phyloP scores from a whole-genome alignment of 2,797 vertebrate species.

The Enteromius viviparus region DNA sequence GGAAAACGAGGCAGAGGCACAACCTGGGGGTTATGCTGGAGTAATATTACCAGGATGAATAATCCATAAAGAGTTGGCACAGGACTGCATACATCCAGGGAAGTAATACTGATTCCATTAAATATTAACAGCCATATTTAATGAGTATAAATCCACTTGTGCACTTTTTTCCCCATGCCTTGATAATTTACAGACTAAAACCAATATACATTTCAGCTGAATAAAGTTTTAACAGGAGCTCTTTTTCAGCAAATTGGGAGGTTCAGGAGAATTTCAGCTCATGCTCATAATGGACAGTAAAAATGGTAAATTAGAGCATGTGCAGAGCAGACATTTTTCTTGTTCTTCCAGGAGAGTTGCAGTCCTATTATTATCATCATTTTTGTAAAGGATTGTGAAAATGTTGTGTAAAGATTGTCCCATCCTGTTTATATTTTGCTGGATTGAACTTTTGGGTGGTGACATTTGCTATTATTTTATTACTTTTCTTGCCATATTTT shows the following conservation, averaged over 20 bases:
- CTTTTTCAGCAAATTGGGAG: not conserved
- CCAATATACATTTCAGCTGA: slow-evolving; percentile 2
- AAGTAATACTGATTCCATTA: slow-evolving; percentile 49
- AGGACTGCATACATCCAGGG: slow-evolving; percentile 50
- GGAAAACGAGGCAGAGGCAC: slow-evolving; percentile 25
- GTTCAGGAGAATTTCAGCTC: not conserved
- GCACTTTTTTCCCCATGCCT: slow-evolving; percentile 34
- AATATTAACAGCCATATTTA: slow-evolving; percentile 42
- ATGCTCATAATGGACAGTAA: not conserved
- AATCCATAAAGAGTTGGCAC: slow-evolving; percentile 41
- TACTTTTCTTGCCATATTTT: not conserved
- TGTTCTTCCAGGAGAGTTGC: not conserved
- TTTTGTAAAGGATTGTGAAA: not conserved
- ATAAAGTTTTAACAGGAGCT: not conserved
- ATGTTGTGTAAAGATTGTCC: not conserved
- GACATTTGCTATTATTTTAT: not conserved
- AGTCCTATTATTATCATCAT: not conserved
- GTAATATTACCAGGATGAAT: slow-evolving; percentile 49
- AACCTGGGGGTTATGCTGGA: slow-evolving; percentile 44
- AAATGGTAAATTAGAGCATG: not conserved
- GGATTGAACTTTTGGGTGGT: not conserved
- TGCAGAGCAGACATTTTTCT: not conserved
- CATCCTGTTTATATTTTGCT: not conserved
- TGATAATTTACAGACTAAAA: slow-evolving; percentile 32
- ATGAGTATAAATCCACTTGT: slow-evolving; percentile 43